A percentile compares a stretch with the other conserved stretches of the same genome.
Conservation (phyloP, 2,113 vertebrate genomes). For the Vidua chalybeata region DNA sequence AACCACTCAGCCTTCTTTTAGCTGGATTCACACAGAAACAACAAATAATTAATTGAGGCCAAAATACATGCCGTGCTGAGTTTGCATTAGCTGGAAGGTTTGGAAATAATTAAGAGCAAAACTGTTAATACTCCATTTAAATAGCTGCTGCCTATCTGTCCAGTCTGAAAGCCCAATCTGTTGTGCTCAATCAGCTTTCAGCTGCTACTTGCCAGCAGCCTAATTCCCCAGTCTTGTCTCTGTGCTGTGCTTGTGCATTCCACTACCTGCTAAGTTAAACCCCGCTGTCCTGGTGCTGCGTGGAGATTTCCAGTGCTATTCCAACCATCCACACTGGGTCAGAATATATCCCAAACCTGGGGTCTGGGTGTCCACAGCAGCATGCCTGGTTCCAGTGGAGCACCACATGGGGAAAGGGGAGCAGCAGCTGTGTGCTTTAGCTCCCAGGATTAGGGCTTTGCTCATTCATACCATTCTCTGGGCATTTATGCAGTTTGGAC, state of each 20-base stretch:
- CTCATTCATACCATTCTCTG: not conserved
- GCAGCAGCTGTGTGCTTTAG: constrained; percentile 1
- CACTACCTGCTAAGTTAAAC: constrained; percentile 58
- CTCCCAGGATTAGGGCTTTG: not conserved
- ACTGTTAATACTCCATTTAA: constrained; percentile 59
- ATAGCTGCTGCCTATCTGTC: constrained; percentile 63
- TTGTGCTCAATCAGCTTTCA: constrained; percentile 61
- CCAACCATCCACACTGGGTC: not conserved
- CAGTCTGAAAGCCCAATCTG: constrained; percentile 61
- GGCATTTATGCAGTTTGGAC: not conserved
- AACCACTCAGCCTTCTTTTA: not conserved
- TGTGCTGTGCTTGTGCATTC: constrained; percentile 53
- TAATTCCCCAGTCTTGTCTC: constrained; percentile 61
- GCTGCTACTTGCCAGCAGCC: constrained; percentile 55
- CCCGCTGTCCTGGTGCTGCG: not conserved
- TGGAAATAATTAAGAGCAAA: constrained; percentile 67
- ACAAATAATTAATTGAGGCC: constrained; percentile 39
- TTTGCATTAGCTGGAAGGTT: constrained; percentile 21
- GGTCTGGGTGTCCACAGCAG: not conserved
- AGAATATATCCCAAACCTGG: not conserved
- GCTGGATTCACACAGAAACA: not conserved
- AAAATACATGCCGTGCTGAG: not conserved
- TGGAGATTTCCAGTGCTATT: constrained; percentile 41
- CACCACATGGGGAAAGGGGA: not conserved
- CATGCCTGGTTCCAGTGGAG: not conserved